Conservation (phyloP, 2,888 invertebrate genomes). For the Trichogramma evanescens region DNA sequence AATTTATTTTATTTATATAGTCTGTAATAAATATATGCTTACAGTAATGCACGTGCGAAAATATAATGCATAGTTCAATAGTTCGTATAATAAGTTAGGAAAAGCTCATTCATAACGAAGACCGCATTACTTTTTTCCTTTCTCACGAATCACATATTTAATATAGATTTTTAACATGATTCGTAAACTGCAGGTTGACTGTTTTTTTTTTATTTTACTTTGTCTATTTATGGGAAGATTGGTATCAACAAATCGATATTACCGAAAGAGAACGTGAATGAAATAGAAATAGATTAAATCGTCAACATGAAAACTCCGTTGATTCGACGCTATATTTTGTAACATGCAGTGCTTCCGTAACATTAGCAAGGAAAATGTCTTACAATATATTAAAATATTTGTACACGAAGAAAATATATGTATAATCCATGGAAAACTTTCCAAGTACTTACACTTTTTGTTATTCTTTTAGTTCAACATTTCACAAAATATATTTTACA, state of each 20-base stretch:
- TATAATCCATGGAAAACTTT: too few species aligned
- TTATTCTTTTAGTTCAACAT: not conserved
- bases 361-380: too few species aligned
- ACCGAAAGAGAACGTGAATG: too few species aligned
- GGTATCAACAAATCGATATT: not conserved
- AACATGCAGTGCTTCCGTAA: too few species aligned
- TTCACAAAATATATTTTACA: constrained; percentile 9
- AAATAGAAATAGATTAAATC: too few species aligned
- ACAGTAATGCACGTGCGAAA: constrained; percentile 15
- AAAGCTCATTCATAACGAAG: constrained; percentile 13
- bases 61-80: constrained; percentile 5
- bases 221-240: constrained; percentile 2
- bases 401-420: too few species aligned
- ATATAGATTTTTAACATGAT: constrained; percentile 1
- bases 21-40: not conserved
- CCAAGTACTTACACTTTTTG: not conserved
- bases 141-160: constrained; percentile 11
- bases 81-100: constrained; percentile 12
- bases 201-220: not conserved
- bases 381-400: not conserved
- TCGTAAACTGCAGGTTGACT: too few species aligned
- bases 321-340: too few species aligned
- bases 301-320: too few species aligned
- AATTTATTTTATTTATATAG: too few species aligned
- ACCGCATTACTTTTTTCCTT: constrained; percentile 1